Evolutionary conservation across 2,113 vertebrate species (phyloP).

Genomic region (Lepidiolamprologus cunningtoni): DNA sequence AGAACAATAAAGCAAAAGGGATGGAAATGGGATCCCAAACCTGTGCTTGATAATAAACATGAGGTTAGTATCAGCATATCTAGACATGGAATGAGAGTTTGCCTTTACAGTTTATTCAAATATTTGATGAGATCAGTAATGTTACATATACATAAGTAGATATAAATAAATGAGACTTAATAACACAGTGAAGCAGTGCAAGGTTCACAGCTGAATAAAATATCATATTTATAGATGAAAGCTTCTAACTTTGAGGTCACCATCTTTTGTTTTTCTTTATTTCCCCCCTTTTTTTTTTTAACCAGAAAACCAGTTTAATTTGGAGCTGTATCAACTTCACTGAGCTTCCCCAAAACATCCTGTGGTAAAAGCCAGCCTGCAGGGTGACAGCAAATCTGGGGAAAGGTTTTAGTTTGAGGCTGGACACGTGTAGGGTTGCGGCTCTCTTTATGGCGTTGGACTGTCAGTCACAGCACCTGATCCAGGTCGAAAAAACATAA

Average conservation of each 20-base stretch:
- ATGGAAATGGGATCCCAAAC: not conserved
- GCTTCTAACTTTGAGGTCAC: not conserved
- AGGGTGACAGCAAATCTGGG: not conserved
- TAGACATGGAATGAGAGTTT: not conserved
- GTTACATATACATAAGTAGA: not conserved
- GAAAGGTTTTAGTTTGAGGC: not conserved
- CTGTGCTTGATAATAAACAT: not conserved
- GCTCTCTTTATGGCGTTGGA: not conserved
- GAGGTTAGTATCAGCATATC: not conserved
- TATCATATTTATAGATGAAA: constrained; percentile 39
- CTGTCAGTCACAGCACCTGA: constrained; percentile 36
- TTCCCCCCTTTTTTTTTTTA: not conserved
- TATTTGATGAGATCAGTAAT: not conserved
- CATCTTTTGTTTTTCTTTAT: not conserved
- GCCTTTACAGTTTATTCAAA: not conserved
- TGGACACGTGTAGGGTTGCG: not conserved
- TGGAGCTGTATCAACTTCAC: not conserved
- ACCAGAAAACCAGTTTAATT: not conserved
- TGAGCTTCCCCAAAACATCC: constrained; percentile 21
- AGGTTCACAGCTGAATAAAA: constrained; percentile 6
- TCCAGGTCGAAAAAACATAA: not conserved
- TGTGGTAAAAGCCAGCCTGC: constrained; percentile 26
- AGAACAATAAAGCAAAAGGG: constrained; percentile 16
- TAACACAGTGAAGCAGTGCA: not conserved
- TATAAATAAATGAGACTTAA: not conserved